A percentile compares a stretch with the other conserved stretches of the same genome.
These are phyloP conservation scores for Synergus gifuensis DNA, from an alignment of 2,888 invertebrate genomes.

Conservation along the genomic window DNA sequence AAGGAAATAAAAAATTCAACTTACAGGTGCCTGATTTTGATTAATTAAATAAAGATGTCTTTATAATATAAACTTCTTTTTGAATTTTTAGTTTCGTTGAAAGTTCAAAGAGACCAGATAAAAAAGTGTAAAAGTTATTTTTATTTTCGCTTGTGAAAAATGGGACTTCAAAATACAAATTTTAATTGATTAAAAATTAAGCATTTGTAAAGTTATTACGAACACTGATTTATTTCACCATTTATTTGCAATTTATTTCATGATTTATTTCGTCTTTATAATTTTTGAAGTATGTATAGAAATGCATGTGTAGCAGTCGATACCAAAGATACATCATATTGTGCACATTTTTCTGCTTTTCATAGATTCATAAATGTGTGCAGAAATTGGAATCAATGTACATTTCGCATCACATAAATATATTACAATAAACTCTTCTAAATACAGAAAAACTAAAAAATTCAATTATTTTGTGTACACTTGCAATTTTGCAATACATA, in stretches of 20 bases:
- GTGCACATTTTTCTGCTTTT: conserved; percentile 39
- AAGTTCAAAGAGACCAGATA: not conserved
- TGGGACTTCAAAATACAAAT: not conserved
- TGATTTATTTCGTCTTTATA: not conserved
- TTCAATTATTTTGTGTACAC: not conserved
- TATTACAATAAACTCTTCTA: conserved; percentile 64
- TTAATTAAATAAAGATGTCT: conserved; percentile 7
- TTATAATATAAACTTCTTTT: not conserved
- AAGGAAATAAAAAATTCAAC: not conserved
- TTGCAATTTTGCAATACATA: not conserved
- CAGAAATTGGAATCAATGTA: conserved; percentile 55
- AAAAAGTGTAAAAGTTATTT: conserved; percentile 2
- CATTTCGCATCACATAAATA: conserved; percentile 58
- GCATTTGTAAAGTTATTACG: not conserved
- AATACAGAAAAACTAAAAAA: conserved; percentile 49
- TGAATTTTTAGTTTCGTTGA: not conserved
- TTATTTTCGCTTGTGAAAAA: not conserved
- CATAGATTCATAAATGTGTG: conserved; percentile 36
- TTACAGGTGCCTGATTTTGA: conserved; percentile 14
- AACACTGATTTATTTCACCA: not conserved
- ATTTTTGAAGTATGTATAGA: conserved; percentile 1
- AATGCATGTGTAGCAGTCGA: conserved; percentile 49
- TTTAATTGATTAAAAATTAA: conserved; percentile 26
- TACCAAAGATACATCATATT: conserved; percentile 63
- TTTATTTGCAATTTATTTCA: conserved; percentile 5